A percentile compares a stretch with the other conserved stretches of the same genome.
Evolutionary conservation across 2,113 vertebrate genomes (phyloP).

Genomic region (Struthio camelus): DNA sequence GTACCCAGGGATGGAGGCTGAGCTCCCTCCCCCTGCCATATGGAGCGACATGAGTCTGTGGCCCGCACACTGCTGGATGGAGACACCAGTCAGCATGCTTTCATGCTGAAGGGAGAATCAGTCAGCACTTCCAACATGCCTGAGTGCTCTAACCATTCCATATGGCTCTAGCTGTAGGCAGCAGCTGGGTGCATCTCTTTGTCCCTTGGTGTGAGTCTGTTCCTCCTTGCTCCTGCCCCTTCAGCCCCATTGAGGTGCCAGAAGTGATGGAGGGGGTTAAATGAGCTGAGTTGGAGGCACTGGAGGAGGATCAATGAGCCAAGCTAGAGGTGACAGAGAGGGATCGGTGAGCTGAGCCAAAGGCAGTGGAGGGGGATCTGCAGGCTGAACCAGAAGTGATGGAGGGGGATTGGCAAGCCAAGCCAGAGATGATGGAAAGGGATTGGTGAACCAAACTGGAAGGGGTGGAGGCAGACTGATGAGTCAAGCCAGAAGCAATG

Average conservation of each 20-base stretch:
- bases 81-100: background rate
- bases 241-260: background rate
- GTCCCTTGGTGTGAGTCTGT: background rate
- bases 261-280: background rate
- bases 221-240: background rate
- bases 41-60: background rate
- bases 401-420: background rate
- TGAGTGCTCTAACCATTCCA: too few species aligned
- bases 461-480: background rate
- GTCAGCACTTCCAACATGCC: background rate
- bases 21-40: background rate
- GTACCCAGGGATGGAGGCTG: background rate
- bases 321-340: background rate
- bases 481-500: background rate
- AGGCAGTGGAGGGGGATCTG: background rate
- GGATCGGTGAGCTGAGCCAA: fast-evolving
- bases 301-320: background rate
- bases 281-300: background rate
- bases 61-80: background rate
- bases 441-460: background rate
- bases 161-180: too few species aligned
- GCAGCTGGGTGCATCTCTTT: background rate
- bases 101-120: background rate
- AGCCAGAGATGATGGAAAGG: fast-evolving
- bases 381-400: background rate